These are phyloP conservation scores for Bradypodion pumilum DNA, from an alignment of 2,797 vertebrate genomes.

Conservation along the genomic window DNA sequence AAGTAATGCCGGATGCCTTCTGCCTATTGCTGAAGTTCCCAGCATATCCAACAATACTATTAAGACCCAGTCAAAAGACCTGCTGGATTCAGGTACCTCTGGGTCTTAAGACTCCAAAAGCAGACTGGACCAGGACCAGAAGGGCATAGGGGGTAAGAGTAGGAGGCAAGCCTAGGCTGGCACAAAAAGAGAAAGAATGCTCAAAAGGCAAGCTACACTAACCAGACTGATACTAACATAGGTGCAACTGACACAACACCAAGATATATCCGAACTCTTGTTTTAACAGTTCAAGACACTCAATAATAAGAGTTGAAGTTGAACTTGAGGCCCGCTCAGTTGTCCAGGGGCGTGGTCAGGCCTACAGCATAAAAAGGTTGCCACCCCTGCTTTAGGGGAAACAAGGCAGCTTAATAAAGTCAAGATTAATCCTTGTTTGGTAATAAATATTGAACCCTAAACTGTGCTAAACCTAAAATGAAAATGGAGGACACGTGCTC, in stretches of 20 bases:
- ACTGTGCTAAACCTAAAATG: neutral
- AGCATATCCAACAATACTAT: neutral
- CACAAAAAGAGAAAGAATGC: neutral
- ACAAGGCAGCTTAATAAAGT: no score
- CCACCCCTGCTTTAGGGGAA: no score
- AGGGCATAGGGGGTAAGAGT: neutral
- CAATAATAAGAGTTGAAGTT: no score
- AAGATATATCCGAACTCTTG: neutral
- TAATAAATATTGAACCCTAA: neutral
- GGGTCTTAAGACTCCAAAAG: neutral
- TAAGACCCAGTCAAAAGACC: conserved; percentile 11
- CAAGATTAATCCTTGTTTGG: no score
- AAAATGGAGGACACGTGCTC: no score
- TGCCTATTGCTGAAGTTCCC: neutral
- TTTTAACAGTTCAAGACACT: neutral
- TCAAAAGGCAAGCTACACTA: neutral
- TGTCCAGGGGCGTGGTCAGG: no score
- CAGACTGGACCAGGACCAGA: neutral
- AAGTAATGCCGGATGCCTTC: neutral
- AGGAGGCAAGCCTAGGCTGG: no score
- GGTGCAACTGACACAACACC: neutral
- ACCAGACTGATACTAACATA: conserved; percentile 7
- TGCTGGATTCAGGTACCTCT: no score
- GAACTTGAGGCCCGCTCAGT: no score
- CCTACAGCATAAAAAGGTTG: no score